Evolutionary conservation across 1,140 invertebrate genomes (phyloP).

Genomic region (Megalonaias nervosa): DNA sequence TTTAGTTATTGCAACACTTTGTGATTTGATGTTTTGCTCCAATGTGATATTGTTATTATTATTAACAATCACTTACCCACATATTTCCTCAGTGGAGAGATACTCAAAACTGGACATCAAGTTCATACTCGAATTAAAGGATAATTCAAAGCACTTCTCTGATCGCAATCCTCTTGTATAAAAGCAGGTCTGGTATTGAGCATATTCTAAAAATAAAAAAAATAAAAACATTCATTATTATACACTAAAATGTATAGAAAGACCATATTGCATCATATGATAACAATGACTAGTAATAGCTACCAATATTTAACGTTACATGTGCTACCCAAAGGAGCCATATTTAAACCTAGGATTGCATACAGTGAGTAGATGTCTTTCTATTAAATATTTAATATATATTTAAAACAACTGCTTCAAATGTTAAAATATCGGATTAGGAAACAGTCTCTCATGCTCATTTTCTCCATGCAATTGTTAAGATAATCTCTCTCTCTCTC

Average conservation of each 20-base stretch:
- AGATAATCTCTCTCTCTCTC: neutral
- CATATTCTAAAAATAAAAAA: constrained; percentile 12
- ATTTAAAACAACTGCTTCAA: too few species aligned
- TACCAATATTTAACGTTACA: too few species aligned
- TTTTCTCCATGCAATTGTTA: neutral
- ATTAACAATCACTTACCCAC: constrained; percentile 7
- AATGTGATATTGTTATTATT: too few species aligned
- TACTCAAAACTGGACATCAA: constrained; percentile 5
- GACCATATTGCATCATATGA: too few species aligned
- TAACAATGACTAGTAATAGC: too few species aligned
- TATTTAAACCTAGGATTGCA: too few species aligned
- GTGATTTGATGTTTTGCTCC: too few species aligned
- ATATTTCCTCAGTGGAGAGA: constrained; percentile 5
- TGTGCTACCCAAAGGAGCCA: too few species aligned
- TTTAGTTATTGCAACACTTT: too few species aligned
- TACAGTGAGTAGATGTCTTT: too few species aligned
- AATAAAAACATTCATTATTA: neutral
- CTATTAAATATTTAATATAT: too few species aligned
- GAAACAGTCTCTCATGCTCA: neutral
- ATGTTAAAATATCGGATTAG: too few species aligned
- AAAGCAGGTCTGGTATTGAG: constrained; percentile 20
- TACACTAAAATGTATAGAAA: neutral
- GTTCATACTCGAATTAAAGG: constrained; percentile 1
- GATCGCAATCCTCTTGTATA: constrained; percentile 4
- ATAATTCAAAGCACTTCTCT: constrained; percentile 9